Evolutionary conservation across 2,797 vertebrate genomes (phyloP).

Genomic region (Pitangus sulphuratus): DNA sequence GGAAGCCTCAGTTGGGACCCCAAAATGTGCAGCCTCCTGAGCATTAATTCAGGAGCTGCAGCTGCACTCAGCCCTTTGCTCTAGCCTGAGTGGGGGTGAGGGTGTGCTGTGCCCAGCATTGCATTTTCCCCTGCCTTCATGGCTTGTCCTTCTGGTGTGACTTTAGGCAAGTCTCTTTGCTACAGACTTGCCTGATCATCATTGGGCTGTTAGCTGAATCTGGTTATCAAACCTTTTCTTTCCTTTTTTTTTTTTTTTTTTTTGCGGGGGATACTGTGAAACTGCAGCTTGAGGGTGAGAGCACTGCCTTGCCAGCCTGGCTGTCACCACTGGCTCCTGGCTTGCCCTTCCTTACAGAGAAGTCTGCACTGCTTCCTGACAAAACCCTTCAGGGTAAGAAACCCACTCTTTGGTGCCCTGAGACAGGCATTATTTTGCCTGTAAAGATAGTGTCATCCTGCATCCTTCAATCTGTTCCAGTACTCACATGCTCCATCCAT

Average conservation of each 20-base stretch:
- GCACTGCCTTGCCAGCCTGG: neutral
- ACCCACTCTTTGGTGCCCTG: neutral
- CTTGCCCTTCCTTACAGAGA: neutral
- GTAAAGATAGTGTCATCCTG: neutral
- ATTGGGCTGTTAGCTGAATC: neutral
- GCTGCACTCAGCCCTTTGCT: neutral
- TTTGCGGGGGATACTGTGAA: neutral
- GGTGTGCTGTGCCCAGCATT: accelerated
- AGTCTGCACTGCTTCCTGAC: neutral
- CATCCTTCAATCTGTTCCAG: neutral
- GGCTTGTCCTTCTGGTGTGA: neutral
- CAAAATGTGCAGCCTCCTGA: neutral
- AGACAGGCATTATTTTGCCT: neutral
- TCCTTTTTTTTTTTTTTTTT: neutral
- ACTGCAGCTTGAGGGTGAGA: neutral
- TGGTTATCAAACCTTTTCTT: neutral
- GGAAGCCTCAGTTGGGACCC: neutral
- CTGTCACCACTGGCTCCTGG: neutral
- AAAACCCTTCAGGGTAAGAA: neutral
- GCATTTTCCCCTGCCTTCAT: neutral
- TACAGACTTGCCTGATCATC: neutral
- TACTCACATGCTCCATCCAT: neutral
- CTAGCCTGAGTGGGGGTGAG: neutral
- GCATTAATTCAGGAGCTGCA: neutral
- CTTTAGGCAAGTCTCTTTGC: neutral